phyloP scores from a whole-genome alignment of 2,888 invertebrate genomes.

The Hirtodrosophila alboralis region DNA sequence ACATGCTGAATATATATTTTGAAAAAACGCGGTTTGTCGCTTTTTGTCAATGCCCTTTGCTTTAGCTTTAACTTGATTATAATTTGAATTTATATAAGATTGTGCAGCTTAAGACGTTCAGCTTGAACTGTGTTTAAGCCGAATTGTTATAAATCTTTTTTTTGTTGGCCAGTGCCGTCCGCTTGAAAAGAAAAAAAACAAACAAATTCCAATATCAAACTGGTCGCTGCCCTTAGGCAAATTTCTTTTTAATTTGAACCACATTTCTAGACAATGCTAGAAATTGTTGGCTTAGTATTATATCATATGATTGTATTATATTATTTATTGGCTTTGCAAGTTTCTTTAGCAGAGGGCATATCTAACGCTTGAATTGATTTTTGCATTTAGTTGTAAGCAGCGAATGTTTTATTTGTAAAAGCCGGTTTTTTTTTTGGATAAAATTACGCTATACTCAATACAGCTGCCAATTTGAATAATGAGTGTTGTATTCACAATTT shows the following conservation, averaged over 20 bases:
- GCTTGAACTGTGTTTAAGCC: conserved; percentile 35
- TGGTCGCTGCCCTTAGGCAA: conserved; percentile 23
- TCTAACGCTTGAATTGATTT: conserved; percentile 39
- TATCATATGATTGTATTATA: conserved; percentile 49
- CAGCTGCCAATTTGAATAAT: conserved; percentile 55
- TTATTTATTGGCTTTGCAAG: conserved; percentile 17
- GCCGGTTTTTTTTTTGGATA: conserved; percentile 12
- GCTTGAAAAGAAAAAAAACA: no score
- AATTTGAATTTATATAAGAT: conserved; percentile 6
- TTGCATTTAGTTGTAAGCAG: conserved; percentile 47
- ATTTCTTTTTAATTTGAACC: conserved; percentile 12
- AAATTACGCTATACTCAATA: conserved; percentile 31
- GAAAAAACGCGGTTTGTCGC: conserved; percentile 39
- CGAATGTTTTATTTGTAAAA: conserved; percentile 39
- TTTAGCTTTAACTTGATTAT: conserved; percentile 13
- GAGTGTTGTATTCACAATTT: conserved; percentile 10
- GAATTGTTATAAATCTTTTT: conserved; percentile 30
- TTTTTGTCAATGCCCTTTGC: conserved; percentile 40
- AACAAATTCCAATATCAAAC: not conserved
- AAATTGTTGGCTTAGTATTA: conserved; percentile 44
- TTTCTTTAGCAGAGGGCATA: conserved; percentile 38
- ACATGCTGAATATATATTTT: not conserved
- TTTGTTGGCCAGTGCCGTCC: conserved; percentile 54
- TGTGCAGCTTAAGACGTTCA: conserved; percentile 41
- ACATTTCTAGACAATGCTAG: conserved; percentile 28